phyloP scores from a whole-genome alignment of 2,113 vertebrate genomes.

The Sterrhoptilus dennistouni region DNA sequence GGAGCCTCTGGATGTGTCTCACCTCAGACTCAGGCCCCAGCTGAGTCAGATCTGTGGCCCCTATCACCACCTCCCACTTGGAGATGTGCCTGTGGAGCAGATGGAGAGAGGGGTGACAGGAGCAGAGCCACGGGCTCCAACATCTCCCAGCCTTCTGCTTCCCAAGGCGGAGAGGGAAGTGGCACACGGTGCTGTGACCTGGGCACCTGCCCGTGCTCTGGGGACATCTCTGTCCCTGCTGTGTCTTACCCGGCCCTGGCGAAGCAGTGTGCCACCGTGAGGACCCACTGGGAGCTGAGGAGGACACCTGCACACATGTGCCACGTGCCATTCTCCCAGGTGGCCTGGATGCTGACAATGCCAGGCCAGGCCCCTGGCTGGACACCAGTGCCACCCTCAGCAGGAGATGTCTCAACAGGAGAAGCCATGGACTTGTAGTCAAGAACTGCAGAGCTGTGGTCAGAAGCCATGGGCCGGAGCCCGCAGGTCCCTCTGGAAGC shows the following conservation, averaged over 20 bases:
- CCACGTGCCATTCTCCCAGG: background rate
- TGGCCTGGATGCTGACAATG: background rate
- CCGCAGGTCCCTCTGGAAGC: background rate
- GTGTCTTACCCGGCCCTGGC: background rate
- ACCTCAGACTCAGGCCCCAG: rapidly evolving
- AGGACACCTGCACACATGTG: background rate
- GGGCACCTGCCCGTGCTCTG: background rate
- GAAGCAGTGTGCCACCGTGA: background rate
- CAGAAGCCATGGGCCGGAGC: background rate
- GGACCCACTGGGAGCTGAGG: background rate
- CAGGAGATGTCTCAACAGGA: rapidly evolving
- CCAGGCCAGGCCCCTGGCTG: background rate
- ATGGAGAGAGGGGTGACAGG: background rate
- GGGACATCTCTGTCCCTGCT: background rate
- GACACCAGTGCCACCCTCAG: background rate
- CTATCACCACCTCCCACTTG: background rate
- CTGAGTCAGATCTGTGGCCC: background rate
- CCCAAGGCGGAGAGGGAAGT: background rate
- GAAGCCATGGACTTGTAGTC: background rate
- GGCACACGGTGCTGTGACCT: background rate
- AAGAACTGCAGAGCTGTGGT: background rate
- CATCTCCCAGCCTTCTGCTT: background rate
- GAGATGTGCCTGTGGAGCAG: background rate
- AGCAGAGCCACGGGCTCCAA: background rate
- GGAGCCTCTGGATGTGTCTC: background rate